These are phyloP conservation scores for Coelopa frigida DNA, from an alignment of 1,140 invertebrate species.

Conservation along the genomic window DNA sequence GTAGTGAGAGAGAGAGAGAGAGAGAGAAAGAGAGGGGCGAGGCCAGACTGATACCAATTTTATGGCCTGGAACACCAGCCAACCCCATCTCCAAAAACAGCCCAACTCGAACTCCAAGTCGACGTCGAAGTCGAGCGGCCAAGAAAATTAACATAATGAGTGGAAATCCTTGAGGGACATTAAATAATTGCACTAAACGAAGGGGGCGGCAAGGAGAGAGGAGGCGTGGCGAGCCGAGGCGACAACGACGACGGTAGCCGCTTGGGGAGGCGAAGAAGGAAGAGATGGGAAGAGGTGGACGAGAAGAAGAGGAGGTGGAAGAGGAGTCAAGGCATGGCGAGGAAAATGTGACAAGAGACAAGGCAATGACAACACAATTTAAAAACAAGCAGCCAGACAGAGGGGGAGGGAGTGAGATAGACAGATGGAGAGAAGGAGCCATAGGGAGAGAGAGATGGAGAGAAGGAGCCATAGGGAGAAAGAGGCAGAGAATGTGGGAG, in stretches of 20 bases:
- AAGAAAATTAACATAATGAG: slow-evolving; percentile 18
- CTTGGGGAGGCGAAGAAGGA: no score
- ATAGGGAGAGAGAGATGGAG: background rate
- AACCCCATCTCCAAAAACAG: background rate
- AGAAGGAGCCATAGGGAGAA: background rate
- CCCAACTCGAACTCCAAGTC: background rate
- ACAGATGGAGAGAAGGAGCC: background rate
- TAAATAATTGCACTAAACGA: slow-evolving; percentile 16
- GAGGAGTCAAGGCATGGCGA: no score
- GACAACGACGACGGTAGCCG: background rate
- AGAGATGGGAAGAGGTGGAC: no score
- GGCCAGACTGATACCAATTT: no score
- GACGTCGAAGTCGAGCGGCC: background rate
- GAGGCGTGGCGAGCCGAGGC: background rate
- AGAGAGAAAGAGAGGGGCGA: no score
- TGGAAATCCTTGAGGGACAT: slow-evolving; percentile 18
- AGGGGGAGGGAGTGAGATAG: background rate
- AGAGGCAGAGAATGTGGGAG: background rate
- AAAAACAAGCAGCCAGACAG: slow-evolving; percentile 5
- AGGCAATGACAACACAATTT: slow-evolving; percentile 12
- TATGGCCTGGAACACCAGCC: background rate
- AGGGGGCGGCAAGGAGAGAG: background rate
- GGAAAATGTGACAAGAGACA: no score
- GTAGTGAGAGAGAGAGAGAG: background rate
- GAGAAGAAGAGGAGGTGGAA: no score